Evolutionary conservation across 2,888 invertebrate genomes (phyloP), one percentile per base, ranked within the genome.

Genomic region (Epiblema foenella): DNA sequence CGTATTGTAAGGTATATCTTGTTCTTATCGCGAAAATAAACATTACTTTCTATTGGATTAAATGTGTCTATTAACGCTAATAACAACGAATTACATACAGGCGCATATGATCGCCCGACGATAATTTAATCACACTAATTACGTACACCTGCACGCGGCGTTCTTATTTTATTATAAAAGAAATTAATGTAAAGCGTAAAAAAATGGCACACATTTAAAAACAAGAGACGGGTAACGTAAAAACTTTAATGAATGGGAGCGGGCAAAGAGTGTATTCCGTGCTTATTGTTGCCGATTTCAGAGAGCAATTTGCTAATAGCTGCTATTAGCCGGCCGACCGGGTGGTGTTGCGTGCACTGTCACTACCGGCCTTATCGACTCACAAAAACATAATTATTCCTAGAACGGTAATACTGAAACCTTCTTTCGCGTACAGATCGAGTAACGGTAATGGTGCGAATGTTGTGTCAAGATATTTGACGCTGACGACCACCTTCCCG

Each of bases 231-330:
- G 82, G 59, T 78, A 83, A 84, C 81, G 84, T 83, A 87, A 89
- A 89, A 88, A 89, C 79, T 83, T 83, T 87, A 90, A 89, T 88
- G 87, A 91, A 90, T 91, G 87, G 84, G 85, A 86, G 83, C 77
- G 75, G 81, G 85, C 89, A 87, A 89, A 87, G 89, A 87, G 85
- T 84, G 85, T 88, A 87, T 91, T 90, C 85, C 88, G 90, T 90
- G 90, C 84, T 89, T 89, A 90, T 92, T 92, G 90, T 90, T 87
- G 86, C 80, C 84, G 89, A 91, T 92, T 90, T 91, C 91, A 87
- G 87, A 87, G 84, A 85, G 87, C 84, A 87, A 89, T 91, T 91
- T 83, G 83, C 87, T 91, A 91, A 92, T 91, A 89, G 88, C 84
- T 52, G 85, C 88, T 86, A 92, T 91, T 90, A 91, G 84, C 77